Evolutionary conservation across 2,113 vertebrate species (phyloP).

Genomic region (Cochlearius cochlearius): DNA sequence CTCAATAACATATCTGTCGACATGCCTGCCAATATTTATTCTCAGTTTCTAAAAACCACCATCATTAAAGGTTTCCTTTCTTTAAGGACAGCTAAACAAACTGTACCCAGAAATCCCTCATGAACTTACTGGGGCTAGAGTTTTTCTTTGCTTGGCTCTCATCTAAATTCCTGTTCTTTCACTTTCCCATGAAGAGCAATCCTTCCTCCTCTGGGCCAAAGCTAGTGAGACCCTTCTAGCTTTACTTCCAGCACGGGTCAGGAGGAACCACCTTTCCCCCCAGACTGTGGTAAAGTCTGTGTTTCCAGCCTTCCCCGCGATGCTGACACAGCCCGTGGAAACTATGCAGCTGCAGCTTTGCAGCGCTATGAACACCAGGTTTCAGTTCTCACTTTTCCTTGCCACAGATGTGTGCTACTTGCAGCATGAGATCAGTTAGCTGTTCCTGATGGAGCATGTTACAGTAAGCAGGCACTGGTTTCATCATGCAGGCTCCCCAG

Average conservation of each 20-base stretch:
- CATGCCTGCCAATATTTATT: not conserved
- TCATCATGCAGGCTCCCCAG: conserved; percentile 58
- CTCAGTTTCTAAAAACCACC: not conserved
- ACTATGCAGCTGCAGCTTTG: not conserved
- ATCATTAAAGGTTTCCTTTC: not conserved
- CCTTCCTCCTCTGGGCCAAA: not conserved
- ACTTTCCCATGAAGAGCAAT: not conserved
- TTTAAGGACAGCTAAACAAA: not conserved
- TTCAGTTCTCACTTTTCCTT: not conserved
- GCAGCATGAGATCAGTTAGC: conserved; percentile 34
- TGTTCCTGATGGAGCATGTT: conserved; percentile 41
- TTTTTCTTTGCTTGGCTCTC: not conserved
- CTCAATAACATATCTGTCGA: not conserved
- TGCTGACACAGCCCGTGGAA: not conserved
- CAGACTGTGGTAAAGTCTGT: not conserved
- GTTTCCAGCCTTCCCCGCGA: not conserved
- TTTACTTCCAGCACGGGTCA: not conserved
- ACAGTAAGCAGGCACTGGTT: conserved; percentile 37
- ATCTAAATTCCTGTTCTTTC: not conserved
- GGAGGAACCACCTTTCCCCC: not conserved
- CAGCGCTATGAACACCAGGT: not conserved
- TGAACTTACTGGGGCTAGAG: not conserved
- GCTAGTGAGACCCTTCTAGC: not conserved
- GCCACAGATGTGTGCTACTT: not conserved
- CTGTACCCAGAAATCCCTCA: not conserved